phyloP scores from a whole-genome alignment of 1,140 invertebrate genomes.

The Zeugodacus cucurbitae region DNA sequence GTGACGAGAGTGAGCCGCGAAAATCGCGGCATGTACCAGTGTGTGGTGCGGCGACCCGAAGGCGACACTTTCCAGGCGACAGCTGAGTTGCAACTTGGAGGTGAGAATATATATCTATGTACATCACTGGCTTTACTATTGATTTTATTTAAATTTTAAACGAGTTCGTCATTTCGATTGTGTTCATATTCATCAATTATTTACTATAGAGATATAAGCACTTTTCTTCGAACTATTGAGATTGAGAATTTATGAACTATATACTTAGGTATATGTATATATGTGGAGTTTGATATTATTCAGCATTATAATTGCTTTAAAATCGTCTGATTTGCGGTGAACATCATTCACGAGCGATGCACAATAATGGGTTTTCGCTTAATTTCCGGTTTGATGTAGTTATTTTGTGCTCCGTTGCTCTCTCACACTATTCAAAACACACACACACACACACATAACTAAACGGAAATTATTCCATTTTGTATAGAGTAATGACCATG shows the following conservation, averaged over 20 bases:
- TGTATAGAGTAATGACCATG: conserved; percentile 8
- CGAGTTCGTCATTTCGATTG: too few relatives aligned
- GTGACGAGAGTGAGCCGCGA: conserved; percentile 78
- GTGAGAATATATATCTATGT: too few relatives aligned
- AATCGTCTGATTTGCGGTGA: conserved; percentile 13
- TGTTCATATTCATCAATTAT: too few relatives aligned
- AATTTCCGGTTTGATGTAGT: conserved; percentile 3
- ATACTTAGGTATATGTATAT: too few relatives aligned
- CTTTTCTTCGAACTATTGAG: too few relatives aligned
- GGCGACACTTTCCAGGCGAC: conserved; percentile 83
- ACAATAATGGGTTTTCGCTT: not conserved
- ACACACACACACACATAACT: not conserved
- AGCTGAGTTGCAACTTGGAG: conserved; percentile 82
- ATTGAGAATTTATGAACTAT: too few relatives aligned
- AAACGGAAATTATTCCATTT: conserved; percentile 32
- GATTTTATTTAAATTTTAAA: too few relatives aligned
- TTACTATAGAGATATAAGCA: too few relatives aligned
- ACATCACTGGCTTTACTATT: too few relatives aligned
- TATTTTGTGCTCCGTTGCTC: not conserved
- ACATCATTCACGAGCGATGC: not conserved
- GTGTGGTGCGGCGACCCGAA: conserved; percentile 79
- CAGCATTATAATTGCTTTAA: not conserved
- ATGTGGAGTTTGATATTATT: too few relatives aligned
- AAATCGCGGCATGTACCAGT: conserved; percentile 88
- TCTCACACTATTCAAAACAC: not conserved